Evolutionary conservation across 2,113 vertebrate species (phyloP), one percentile per base, ranked within the genome.

Genomic region (Tachysurus vachellii): DNA sequence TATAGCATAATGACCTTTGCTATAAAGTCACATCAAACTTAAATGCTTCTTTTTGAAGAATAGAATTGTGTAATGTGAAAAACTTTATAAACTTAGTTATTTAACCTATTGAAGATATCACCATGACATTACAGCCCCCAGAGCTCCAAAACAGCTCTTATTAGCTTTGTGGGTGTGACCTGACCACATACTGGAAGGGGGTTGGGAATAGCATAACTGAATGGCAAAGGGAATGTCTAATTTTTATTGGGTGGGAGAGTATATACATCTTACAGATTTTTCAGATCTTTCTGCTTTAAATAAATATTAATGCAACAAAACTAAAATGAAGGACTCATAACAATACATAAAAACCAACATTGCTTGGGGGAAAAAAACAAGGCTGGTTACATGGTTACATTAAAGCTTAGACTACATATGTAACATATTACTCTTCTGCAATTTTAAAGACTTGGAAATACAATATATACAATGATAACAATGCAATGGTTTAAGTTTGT

Each of bases 111-210:
- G 68, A 82, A 85, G 71, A 66, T 62, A 83, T 85, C 85, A 83
- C 36, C 59, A 87, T 89, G 77, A 77, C 59, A 85, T 57, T 89
- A 76, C 75, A 89, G 56, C 82, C 76, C 86, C 86, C 83, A 79
- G 54, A 82, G 83, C 82, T 61, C 81, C 59, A 59, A 79, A 85
- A 28, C 44, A 66, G 28, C 77, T 59, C 68, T 68, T 80, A 26
- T 36, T 86, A 85, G 82, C 61, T 82, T 59, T 87, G 61, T 85
- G 50, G 82, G 87, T 82, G 86, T 89, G 88, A 88, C 86, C 86
- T 85, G 86, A 85, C 80, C 83, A 88, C 88, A 89, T 86, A 85
- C 80, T 81, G 80, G 66, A 86, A 87, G 86, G 88, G 88, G 88
- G 54, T 85, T 84, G 79, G 83, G 88, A 64, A 61, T 75, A n/a